A percentile compares a stretch with the other conserved stretches of the same genome.
Evolutionary conservation across 2,797 vertebrate species (phyloP).

Genomic region (Syndactyla subalaris): DNA sequence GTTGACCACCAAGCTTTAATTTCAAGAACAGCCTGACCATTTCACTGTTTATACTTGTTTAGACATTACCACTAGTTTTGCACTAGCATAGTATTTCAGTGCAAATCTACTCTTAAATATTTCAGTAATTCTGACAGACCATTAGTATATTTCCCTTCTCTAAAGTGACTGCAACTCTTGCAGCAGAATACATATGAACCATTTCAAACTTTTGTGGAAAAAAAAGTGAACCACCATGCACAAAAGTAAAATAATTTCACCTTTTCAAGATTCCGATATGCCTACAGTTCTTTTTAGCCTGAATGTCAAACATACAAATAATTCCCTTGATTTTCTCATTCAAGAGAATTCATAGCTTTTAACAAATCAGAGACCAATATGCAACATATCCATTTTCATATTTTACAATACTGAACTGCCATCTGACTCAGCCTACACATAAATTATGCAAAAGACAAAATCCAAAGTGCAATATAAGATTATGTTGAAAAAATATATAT

Average conservation of each 20-base stretch:
- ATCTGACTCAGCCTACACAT: background rate
- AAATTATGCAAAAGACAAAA: background rate
- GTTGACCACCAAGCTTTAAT: background rate
- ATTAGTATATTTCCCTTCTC: background rate
- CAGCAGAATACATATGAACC: background rate
- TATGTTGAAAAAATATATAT: background rate
- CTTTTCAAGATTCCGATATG: background rate
- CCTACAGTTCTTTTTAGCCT: background rate
- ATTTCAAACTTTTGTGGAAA: background rate
- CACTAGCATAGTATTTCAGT: background rate
- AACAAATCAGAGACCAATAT: background rate
- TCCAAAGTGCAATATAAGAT: background rate
- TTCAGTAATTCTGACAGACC: background rate
- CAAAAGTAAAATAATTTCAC: background rate
- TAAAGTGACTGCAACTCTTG: background rate
- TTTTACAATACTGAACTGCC: background rate
- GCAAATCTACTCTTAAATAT: background rate
- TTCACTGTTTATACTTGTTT: background rate
- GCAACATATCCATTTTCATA: background rate
- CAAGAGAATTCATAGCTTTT: background rate
- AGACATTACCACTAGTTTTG: background rate
- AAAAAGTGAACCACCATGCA: background rate
- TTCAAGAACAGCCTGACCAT: background rate
- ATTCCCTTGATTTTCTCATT: background rate
- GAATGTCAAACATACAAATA: background rate